Conservation (phyloP, 2,797 vertebrate species). For the Manis javanica region DNA sequence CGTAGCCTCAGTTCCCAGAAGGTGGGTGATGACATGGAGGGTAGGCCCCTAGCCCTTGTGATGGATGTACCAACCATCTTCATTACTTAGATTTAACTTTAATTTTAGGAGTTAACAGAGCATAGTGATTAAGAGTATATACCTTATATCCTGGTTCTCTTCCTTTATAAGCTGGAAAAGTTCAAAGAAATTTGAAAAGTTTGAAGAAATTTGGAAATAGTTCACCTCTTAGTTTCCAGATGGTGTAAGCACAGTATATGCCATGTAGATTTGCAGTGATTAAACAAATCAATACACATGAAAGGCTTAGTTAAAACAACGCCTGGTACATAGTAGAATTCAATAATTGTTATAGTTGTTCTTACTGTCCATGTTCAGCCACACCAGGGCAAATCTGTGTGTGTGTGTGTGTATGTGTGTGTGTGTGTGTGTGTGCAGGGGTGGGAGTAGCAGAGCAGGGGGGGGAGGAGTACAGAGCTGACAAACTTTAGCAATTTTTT, state of each 20-base stretch:
- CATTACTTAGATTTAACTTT: neutral
- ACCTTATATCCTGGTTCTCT: neutral
- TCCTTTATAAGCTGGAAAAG: neutral
- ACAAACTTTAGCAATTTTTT: neutral
- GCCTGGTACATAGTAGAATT: neutral
- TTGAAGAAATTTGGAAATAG: neutral
- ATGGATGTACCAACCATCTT: too few species aligned
- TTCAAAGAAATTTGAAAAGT: slow-evolving; percentile 42
- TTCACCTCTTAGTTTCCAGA: slow-evolving; percentile 35
- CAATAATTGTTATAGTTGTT: neutral
- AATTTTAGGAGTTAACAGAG: neutral
- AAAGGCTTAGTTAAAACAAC: slow-evolving; percentile 26
- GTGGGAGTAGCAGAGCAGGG: too few species aligned
- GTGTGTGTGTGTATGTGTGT: neutral
- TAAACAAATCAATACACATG: neutral
- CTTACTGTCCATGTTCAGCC: neutral
- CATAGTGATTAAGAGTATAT: neutral
- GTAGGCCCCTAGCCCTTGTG: neutral
- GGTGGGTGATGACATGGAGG: neutral
- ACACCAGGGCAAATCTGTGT: neutral
- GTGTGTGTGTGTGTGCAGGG: too few species aligned
- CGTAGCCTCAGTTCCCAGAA: neutral
- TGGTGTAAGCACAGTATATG: neutral
- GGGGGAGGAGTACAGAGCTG: neutral
- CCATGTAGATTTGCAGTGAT: neutral